phyloP scores from a whole-genome alignment of 2,797 vertebrate genomes.

The Apogon hyalosoma region DNA sequence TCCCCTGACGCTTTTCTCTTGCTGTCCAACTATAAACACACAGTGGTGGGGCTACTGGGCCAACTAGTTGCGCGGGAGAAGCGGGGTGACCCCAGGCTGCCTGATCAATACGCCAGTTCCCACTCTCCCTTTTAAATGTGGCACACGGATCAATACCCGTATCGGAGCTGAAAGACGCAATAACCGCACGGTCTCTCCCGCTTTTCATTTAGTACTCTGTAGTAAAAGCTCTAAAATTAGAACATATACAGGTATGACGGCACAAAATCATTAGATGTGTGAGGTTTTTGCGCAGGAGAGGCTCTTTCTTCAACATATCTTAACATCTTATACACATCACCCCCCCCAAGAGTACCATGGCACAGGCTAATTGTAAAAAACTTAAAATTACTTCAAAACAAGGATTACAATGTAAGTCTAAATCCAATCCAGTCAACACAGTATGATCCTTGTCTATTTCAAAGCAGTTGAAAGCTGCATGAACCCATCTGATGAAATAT shows the following conservation, averaged over 20 bases:
- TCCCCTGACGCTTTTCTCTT: slow-evolving; percentile 23
- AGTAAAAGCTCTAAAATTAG: slow-evolving; percentile 73
- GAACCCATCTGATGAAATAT: slow-evolving; percentile 69
- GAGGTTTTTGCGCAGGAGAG: neutral
- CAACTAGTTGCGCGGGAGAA: slow-evolving; percentile 71
- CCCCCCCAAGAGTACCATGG: no score
- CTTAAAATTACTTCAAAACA: neutral
- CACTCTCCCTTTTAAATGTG: slow-evolving; percentile 84
- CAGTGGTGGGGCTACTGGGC: slow-evolving; percentile 48
- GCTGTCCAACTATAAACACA: slow-evolving; percentile 38
- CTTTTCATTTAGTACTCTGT: slow-evolving; percentile 71
- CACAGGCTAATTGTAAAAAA: no score
- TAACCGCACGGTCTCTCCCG: slow-evolving; percentile 73
- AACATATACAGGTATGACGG: slow-evolving; percentile 37
- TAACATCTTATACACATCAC: no score
- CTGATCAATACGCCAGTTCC: slow-evolving; percentile 84
- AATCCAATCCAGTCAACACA: neutral
- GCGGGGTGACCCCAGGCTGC: slow-evolving; percentile 78
- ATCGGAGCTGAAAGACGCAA: slow-evolving; percentile 81
- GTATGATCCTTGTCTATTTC: slow-evolving; percentile 40
- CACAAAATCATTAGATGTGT: neutral
- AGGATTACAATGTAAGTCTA: neutral
- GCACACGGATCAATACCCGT: slow-evolving; percentile 82
- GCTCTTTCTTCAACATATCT: neutral
- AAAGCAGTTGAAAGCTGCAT: slow-evolving; percentile 44